Evolutionary conservation across 2,113 vertebrate species (phyloP).

Genomic region (Pseudois nayaur): DNA sequence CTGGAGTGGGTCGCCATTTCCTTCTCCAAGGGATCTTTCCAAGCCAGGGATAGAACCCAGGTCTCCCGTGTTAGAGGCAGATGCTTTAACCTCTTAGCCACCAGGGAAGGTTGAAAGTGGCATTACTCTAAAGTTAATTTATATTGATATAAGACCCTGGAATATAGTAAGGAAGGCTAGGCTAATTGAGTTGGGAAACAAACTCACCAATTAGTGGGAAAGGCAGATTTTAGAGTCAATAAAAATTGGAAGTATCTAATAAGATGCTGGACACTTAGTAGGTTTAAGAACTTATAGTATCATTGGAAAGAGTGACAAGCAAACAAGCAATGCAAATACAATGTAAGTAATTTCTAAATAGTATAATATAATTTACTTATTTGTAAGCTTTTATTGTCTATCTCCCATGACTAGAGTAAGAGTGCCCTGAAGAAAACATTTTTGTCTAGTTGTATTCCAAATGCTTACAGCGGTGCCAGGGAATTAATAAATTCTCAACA

Average conservation of each 20-base stretch:
- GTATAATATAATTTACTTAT: not conserved
- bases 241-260: not conserved
- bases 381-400: not conserved
- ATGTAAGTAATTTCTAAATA: not conserved
- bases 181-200: not conserved
- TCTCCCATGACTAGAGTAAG: not conserved
- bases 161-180: not conserved
- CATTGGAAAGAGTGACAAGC: not conserved
- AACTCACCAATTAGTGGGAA: not conserved
- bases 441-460: not conserved
- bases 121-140: not conserved
- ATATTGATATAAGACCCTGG: not conserved
- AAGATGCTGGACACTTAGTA: not conserved
- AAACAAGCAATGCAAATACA: not conserved
- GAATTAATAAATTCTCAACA: not conserved
- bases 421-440: not conserved
- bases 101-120: not conserved
- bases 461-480: not conserved
- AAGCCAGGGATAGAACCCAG: too few species aligned
- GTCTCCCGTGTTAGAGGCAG: too few species aligned
- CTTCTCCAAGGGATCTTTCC: too few species aligned
- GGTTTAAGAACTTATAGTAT: not conserved
- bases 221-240: not conserved
- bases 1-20: too few species aligned
- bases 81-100: too few species aligned